phyloP scores from a whole-genome alignment of 2,113 vertebrate genomes.

The Sphyrna mokarran region DNA sequence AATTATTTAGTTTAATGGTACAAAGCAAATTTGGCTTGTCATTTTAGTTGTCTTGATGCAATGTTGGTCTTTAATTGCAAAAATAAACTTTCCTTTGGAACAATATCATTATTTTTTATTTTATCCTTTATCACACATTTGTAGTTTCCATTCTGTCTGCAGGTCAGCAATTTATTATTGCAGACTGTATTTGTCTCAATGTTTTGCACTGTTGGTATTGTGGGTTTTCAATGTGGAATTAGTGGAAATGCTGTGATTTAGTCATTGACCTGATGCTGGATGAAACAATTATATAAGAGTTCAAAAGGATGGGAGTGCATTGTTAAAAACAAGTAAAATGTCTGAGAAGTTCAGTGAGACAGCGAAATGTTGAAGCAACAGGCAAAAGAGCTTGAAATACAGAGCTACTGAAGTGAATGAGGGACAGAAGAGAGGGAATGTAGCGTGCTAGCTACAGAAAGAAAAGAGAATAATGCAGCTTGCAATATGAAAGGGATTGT shows the following conservation, averaged over 20 bases:
- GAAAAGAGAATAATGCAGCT: neutral
- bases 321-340: too few species aligned
- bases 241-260: too few species aligned
- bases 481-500: too few species aligned
- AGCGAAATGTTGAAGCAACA: neutral
- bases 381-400: neutral
- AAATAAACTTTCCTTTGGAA: neutral
- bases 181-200: neutral
- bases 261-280: too few species aligned
- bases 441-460: neutral
- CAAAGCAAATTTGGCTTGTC: neutral
- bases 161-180: neutral
- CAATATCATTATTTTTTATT: neutral
- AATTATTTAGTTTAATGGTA: neutral
- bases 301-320: too few species aligned
- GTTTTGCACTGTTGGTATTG: neutral
- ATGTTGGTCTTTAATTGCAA: neutral
- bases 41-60: neutral
- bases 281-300: too few species aligned
- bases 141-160: neutral
- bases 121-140: neutral
- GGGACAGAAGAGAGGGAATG: neutral
- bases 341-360: neutral
- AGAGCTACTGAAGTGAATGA: neutral
- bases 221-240: too few species aligned